These are phyloP conservation scores for Gadus macrocephalus DNA, from an alignment of 2,113 vertebrate species.

Conservation along the genomic window DNA sequence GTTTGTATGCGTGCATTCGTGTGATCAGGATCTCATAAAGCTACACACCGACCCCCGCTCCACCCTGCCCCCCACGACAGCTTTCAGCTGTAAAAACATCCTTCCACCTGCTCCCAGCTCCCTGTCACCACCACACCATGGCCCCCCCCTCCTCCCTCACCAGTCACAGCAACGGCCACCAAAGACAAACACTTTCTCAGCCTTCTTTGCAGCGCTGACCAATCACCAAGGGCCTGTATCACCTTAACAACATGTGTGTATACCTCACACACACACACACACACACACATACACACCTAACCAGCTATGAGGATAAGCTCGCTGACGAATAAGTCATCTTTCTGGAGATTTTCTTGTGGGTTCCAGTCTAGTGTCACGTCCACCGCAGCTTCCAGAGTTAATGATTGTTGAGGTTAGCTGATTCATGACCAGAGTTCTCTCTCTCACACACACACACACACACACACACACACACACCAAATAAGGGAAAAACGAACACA, in stretches of 20 bases:
- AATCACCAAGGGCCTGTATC: too few relatives aligned
- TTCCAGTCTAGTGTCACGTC: background rate
- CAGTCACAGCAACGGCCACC: too few relatives aligned
- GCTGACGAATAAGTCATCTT: background rate
- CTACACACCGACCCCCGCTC: too few relatives aligned
- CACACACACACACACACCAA: background rate
- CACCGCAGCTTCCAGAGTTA: slow-evolving; percentile 10
- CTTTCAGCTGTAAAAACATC: slow-evolving; percentile 61
- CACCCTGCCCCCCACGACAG: background rate
- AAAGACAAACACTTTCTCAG: too few relatives aligned
- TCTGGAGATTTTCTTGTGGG: background rate
- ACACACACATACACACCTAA: too few relatives aligned
- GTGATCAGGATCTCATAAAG: too few relatives aligned
- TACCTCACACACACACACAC: too few relatives aligned
- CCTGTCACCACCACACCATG: background rate
- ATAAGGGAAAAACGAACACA: background rate
- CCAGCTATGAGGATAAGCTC: too few relatives aligned
- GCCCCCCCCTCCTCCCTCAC: too few relatives aligned
- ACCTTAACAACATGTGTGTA: too few relatives aligned
- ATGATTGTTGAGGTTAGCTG: slow-evolving; percentile 15
- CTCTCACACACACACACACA: slow-evolving; percentile 1
- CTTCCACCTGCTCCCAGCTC: slow-evolving; percentile 28
- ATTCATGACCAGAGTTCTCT: slow-evolving; percentile 1
- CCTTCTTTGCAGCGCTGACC: too few relatives aligned
- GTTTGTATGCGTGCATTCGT: too few relatives aligned